A percentile compares a stretch with the other conserved stretches of the same genome.
Conservation (phyloP, 2,888 invertebrate species). For the Xestia sexstrigata region DNA sequence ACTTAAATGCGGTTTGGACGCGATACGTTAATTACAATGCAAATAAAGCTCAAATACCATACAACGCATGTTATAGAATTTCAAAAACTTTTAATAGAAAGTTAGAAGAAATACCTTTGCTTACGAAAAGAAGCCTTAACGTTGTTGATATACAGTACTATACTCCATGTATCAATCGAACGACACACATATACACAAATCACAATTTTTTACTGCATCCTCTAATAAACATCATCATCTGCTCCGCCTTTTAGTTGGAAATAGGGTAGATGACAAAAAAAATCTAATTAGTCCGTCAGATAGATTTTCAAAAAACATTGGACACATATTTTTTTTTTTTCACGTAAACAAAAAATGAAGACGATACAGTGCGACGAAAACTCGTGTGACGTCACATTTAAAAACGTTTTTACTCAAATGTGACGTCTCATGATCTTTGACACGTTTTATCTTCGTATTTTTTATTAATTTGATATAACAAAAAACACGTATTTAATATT, state of each 20-base stretch:
- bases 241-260: not conserved
- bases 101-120: conserved; percentile 22
- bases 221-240: not conserved
- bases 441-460: too few species aligned
- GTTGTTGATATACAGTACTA: not conserved
- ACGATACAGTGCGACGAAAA: too few species aligned
- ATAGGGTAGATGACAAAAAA: too few species aligned
- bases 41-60: conserved; percentile 78
- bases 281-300: too few species aligned
- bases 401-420: too few species aligned
- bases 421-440: too few species aligned
- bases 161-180: not conserved
- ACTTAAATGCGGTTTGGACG: conserved; percentile 70
- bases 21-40: conserved; percentile 69
- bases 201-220: not conserved
- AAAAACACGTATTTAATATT: too few species aligned
- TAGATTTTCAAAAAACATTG: too few species aligned
- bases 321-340: too few species aligned
- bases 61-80: conserved; percentile 70
- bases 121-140: not conserved
- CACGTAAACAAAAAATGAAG: too few species aligned
- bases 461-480: too few species aligned
- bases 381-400: too few species aligned
- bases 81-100: conserved; percentile 45
- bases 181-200: not conserved